These are phyloP conservation scores for Drosophila niveifrons DNA, from an alignment of 2,888 invertebrate species.

Conservation along the genomic window DNA sequence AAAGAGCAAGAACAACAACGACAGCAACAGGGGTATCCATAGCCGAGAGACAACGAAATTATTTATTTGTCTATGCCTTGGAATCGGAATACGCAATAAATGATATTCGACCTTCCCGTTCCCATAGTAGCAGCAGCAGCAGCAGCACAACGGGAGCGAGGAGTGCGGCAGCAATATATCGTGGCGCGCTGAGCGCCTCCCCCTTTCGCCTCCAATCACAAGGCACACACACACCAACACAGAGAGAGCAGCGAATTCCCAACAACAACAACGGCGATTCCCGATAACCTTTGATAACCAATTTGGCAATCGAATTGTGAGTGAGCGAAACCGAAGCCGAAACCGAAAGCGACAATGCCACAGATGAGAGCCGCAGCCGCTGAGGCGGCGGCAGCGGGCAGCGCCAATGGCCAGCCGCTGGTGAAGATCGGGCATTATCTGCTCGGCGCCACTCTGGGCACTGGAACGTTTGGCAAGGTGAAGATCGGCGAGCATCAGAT, in stretches of 20 bases:
- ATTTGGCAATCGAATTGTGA: conserved; percentile 5
- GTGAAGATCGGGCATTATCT: conserved; percentile 99
- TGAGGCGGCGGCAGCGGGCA: conserved; percentile 72
- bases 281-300: conserved; percentile 17
- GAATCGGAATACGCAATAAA: conserved; percentile 69
- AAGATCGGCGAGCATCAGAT: conserved; percentile 99
- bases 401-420: conserved; percentile 88
- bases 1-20: too few species aligned
- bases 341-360: conserved; percentile 68
- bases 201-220: not conserved
- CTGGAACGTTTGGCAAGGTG: conserved; percentile 99
- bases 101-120: conserved; percentile 62
- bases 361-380: conserved; percentile 79
- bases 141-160: not conserved
- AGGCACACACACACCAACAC: too few species aligned
- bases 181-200: conserved; percentile 36
- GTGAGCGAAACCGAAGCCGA: conserved; percentile 5
- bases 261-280: not conserved
- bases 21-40: not conserved
- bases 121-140: conserved; percentile 5
- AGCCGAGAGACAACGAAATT: conserved; percentile 10
- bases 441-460: conserved; percentile 93
- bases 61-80: conserved; percentile 38
- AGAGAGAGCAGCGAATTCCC: conserved; percentile 14
- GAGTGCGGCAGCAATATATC: conserved; percentile 11